Evolutionary conservation across 2,888 invertebrate genomes (phyloP), one percentile per base, ranked within the genome.

Genomic region (Hipparchia semele): DNA sequence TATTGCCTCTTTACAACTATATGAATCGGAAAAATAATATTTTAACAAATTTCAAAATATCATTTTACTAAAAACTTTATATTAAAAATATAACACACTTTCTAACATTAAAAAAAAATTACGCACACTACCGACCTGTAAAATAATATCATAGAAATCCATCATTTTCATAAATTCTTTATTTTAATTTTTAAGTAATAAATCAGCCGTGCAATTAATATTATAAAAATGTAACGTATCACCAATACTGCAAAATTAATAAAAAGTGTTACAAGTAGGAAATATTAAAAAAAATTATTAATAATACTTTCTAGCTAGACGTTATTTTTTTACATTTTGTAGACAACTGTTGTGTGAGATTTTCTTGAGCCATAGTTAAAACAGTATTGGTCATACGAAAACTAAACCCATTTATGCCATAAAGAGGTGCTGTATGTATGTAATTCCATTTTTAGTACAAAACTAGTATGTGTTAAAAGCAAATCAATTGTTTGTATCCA

Each of bases 401-500:
- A 56, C 60, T n/a, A 59, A 49, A 59, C 54, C 13, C 59, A 46
- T 61, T 61, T 72, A 70, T 74, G 78, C 78, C 78, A 78, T 77
- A 84, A 79, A 65, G 81, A 82, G 90, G 89, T 91, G 90, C 90
- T 91, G 86, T 85, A 81, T 75, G 75, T 75, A 78, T 76, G 53
- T 79, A 79, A 85, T 86, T 87, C 86, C 86, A 85, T 84, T 84
- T 84, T 83, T 87, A 86, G 88, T 89, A 88, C 86, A 89, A 87
- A 73, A 86, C n/a, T 23, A 23, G 23, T 78, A 74, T 80, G 78
- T 82, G 74, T 83, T 86, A 78, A 79, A 84, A 76, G 71, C 70
- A 77, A 70, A 70, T 73, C 76, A 77, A 39, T 39, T 73, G 77
- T 79, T 77, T 68, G 76, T 76, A 75, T 82, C 81, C 69, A 70